Conservation (phyloP, 1,140 invertebrate species). For the Harpegnathos saltator region DNA sequence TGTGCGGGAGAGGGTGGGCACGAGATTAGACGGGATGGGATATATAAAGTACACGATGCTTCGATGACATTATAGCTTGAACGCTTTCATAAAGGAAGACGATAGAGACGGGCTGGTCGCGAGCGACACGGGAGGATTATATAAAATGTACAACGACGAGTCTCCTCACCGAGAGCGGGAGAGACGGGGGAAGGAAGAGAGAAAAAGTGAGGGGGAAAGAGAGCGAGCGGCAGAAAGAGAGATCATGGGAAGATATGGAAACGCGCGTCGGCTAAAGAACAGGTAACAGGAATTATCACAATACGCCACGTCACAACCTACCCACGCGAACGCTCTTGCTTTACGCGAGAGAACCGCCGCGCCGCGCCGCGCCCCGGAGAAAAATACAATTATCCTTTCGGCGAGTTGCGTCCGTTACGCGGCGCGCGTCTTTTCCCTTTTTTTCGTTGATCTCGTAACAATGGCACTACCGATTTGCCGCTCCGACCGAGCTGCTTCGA, state of each 20-base stretch:
- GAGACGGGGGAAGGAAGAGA: too few relatives aligned
- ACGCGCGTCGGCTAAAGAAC: constrained; percentile 31
- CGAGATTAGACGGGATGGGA: constrained; percentile 10
- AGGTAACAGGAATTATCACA: constrained; percentile 33
- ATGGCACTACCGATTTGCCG: too few relatives aligned
- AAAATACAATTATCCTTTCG: constrained; percentile 23
- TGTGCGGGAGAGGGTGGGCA: not conserved
- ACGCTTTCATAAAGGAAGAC: constrained; percentile 34
- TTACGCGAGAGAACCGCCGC: constrained; percentile 25
- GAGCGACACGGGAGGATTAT: constrained; percentile 40
- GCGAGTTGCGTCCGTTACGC: constrained; percentile 15
- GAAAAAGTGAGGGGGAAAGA: too few relatives aligned
- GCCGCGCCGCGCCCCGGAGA: too few relatives aligned
- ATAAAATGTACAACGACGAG: constrained; percentile 26
- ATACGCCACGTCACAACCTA: constrained; percentile 41
- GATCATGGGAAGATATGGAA: constrained; percentile 57
- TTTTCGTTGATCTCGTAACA: not conserved
- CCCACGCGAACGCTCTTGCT: constrained; percentile 38
- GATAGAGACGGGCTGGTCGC: constrained; percentile 33
- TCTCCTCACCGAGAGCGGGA: not conserved
- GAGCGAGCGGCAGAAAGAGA: too few relatives aligned
- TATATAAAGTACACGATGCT: constrained; percentile 29
- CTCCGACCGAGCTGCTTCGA: too few relatives aligned
- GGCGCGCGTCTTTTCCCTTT: not conserved
- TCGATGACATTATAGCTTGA: constrained; percentile 58